These are phyloP conservation scores for Motacilla tschutschensis DNA, from an alignment of 2,113 vertebrate species.

Conservation along the genomic window DNA sequence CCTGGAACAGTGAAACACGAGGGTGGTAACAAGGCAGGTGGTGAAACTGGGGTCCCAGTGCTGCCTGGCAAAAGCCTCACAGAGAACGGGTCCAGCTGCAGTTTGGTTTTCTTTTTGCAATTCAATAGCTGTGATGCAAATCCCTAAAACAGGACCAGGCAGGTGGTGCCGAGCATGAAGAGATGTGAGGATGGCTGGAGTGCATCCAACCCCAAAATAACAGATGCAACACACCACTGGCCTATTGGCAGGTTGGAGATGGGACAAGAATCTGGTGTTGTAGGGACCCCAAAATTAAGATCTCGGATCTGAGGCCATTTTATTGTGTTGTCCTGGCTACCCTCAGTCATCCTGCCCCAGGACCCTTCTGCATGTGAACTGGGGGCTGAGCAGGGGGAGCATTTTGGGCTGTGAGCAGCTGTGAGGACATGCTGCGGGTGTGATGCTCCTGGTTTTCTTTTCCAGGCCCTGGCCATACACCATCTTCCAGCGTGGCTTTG, in stretches of 20 bases:
- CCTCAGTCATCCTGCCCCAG: not conserved
- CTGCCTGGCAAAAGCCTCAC: not conserved
- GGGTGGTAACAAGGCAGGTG: not conserved
- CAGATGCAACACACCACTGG: rapidly evolving
- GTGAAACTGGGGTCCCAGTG: rapidly evolving
- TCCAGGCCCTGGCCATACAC: slow-evolving; percentile 96
- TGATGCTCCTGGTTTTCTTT: slow-evolving; percentile 9
- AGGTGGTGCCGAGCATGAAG: rapidly evolving
- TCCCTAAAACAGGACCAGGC: not conserved
- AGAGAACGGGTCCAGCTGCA: not conserved
- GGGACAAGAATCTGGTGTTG: not conserved
- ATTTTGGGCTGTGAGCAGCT: not conserved
- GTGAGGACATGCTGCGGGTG: rapidly evolving
- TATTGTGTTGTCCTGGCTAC: not conserved
- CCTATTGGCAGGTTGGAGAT: not conserved
- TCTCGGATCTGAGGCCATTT: not conserved
- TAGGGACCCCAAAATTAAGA: not conserved
- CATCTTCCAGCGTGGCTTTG: slow-evolving; percentile 97
- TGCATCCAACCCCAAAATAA: rapidly evolving
- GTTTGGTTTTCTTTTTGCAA: not conserved
- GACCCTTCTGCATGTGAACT: not conserved
- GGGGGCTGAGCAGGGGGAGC: not conserved
- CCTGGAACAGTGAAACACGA: not conserved
- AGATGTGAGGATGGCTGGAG: not conserved
- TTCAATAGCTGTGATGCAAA: not conserved